Evolutionary conservation across 2,888 invertebrate genomes (phyloP), one percentile per base, ranked within the genome.

Genomic region (Diplazon laetatorius): DNA sequence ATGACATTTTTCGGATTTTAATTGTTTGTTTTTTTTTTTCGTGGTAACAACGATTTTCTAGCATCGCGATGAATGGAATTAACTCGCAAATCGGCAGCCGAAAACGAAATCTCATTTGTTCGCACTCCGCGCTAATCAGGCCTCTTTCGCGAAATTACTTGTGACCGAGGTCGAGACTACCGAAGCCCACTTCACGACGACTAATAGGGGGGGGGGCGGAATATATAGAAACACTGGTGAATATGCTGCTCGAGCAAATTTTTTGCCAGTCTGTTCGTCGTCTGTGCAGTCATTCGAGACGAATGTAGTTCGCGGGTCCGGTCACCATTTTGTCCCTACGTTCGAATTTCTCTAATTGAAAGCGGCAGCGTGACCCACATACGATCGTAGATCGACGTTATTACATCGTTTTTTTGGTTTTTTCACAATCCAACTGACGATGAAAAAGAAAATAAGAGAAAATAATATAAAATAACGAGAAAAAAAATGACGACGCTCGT

Each of bases 291-390:
- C 16, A 14, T 35, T 14, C 16, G 30, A 30, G 55, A 30, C 83
- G 83, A 87, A 87, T 86, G 86, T 85, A n/a, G n/a, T n/a, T 85
- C 82, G 84, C 82, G 76, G 57, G 8, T 55, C 30, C 30, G 30
- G 14, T 30, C 30, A 81, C 83, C 14, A 30, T 46, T 42, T 14
- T 16, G 5, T 55, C 39, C 55, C 22, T 50, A 8, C 42, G 71
- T 78, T 65, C 77, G 80, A 80, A n/a, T 82, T 83, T 82, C 81
- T 80, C 83, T 85, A 85, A 85, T 85, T 82, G 84, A 85, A 83
- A 87, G 85, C 85, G 83, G 84, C 84, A 86, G 46, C 55, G 85
- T 87, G 88, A 88, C 85, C 87, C 83, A 88, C 85, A 87, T 88
- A 84, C 80, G n/a, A n/a, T n/a, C n/a, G n/a, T n/a, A 81, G 68